Evolutionary conservation across 2,113 vertebrate species (phyloP).

Genomic region (Danionella cerebrum): DNA sequence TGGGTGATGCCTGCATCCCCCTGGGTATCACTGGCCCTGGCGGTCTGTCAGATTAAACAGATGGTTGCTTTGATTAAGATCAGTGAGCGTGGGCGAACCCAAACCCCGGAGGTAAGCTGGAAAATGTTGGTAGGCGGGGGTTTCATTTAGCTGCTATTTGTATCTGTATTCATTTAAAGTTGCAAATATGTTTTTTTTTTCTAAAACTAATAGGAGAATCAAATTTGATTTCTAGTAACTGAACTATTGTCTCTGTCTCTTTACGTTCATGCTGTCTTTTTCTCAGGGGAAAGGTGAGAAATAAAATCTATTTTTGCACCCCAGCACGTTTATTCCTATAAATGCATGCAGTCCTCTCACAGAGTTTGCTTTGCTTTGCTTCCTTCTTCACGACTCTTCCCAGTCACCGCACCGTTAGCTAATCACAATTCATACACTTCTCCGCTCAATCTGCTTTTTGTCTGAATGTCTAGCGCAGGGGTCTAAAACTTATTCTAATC

Average conservation of each 20-base stretch:
- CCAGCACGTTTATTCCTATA: background rate
- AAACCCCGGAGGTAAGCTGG: conserved; percentile 51
- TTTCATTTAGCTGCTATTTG: no score
- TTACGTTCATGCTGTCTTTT: conserved; percentile 24
- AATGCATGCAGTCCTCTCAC: background rate
- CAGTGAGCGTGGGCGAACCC: conserved; percentile 55
- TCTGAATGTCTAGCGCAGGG: no score
- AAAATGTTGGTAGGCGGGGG: background rate
- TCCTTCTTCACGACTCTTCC: background rate
- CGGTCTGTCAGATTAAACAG: conserved; percentile 83
- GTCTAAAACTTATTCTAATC: no score
- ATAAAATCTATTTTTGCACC: background rate
- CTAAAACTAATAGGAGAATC: no score
- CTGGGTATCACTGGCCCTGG: conserved; percentile 88
- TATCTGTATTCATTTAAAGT: background rate
- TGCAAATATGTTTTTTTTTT: no score
- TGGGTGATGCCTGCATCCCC: conserved; percentile 88
- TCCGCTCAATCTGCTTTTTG: no score
- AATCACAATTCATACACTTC: no score
- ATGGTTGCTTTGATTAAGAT: conserved; percentile 67
- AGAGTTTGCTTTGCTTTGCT: background rate
- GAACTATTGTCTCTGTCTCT: conserved; percentile 4
- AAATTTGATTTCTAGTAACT: background rate
- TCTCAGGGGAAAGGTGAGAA: conserved; percentile 33
- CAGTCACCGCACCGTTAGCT: no score